Evolutionary conservation across 64 coral and sea anemone species (phyloP).

Genomic region (Anthopleura sola): DNA sequence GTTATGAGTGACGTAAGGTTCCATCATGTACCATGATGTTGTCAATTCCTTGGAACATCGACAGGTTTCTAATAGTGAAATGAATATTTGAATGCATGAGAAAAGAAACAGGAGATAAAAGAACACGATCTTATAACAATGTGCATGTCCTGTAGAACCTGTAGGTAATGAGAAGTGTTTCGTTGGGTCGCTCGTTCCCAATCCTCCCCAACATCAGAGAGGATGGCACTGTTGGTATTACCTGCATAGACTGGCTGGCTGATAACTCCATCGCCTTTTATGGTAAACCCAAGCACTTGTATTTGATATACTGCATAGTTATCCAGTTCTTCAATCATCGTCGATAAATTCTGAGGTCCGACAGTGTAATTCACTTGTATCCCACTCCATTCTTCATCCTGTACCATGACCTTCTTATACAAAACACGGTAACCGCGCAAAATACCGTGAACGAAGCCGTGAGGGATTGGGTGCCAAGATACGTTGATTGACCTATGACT

Average conservation of each 20-base stretch:
- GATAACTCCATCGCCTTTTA: conserved; percentile 61
- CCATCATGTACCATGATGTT: not conserved
- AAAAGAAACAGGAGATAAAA: not conserved
- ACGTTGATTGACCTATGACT: conserved; percentile 45
- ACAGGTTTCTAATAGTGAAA: conserved; percentile 9
- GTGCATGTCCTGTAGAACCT: too few relatives aligned
- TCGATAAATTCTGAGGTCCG: not conserved
- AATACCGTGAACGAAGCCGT: conserved; percentile 57
- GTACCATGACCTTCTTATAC: conserved; percentile 21
- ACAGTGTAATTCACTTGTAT: conserved; percentile 12
- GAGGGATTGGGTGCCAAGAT: conserved; percentile 35
- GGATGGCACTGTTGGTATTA: not conserved
- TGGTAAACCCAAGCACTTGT: conserved; percentile 60
- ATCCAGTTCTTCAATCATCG: conserved; percentile 19
- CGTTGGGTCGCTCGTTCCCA: not conserved
- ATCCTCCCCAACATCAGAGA: not conserved
- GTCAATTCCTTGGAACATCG: not conserved
- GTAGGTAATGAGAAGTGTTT: too few relatives aligned
- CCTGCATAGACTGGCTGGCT: conserved; percentile 8
- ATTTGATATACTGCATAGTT: conserved; percentile 70
- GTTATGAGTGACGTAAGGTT: conserved; percentile 21
- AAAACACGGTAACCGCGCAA: conserved; percentile 70
- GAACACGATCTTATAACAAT: not conserved
- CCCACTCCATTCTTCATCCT: not conserved
- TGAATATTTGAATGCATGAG: not conserved